phyloP scores from a whole-genome alignment of 53 echinoderm and acorn worm genomes.

The Crossaster papposus region DNA sequence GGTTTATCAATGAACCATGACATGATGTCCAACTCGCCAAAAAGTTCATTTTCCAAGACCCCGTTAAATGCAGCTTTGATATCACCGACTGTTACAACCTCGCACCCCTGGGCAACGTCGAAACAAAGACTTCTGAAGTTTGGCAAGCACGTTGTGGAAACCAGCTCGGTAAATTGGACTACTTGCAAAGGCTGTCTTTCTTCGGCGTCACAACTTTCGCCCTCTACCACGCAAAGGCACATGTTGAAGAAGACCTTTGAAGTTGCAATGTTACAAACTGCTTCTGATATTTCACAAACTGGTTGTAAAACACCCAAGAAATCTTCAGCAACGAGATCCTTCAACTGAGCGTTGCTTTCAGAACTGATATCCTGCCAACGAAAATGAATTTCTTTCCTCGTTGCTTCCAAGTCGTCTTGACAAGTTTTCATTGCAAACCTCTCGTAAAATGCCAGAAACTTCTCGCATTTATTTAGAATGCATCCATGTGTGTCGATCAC shows the following conservation, averaged over 20 bases:
- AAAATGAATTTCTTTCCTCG: neutral
- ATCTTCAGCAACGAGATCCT: conserved; percentile 8
- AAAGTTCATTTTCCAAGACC: neutral
- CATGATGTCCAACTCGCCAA: conserved; percentile 20
- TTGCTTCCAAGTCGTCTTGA: neutral
- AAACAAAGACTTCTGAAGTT: neutral
- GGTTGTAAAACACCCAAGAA: conserved; percentile 28
- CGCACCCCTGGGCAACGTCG: conserved; percentile 22
- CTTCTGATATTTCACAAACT: neutral
- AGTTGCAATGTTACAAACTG: neutral
- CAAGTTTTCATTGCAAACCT: conserved; percentile 7
- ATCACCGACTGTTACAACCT: neutral
- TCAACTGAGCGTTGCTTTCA: neutral
- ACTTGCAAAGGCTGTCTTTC: neutral
- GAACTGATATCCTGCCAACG: conserved; percentile 10
- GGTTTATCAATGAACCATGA: neutral
- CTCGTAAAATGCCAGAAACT: conserved; percentile 13
- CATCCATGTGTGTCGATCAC: neutral
- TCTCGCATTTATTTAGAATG: neutral
- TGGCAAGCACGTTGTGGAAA: conserved; percentile 35
- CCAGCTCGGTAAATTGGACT: neutral
- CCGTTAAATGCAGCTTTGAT: conserved; percentile 33
- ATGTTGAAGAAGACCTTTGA: conserved; percentile 35
- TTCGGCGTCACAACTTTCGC: neutral
- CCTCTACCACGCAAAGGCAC: conserved; percentile 11